Percentiles rank a stretch among this genome's conserved stretches.
These are phyloP conservation scores for Sparidentex hasta DNA, from an alignment of 2,797 vertebrate genomes.

Conservation along the genomic window DNA sequence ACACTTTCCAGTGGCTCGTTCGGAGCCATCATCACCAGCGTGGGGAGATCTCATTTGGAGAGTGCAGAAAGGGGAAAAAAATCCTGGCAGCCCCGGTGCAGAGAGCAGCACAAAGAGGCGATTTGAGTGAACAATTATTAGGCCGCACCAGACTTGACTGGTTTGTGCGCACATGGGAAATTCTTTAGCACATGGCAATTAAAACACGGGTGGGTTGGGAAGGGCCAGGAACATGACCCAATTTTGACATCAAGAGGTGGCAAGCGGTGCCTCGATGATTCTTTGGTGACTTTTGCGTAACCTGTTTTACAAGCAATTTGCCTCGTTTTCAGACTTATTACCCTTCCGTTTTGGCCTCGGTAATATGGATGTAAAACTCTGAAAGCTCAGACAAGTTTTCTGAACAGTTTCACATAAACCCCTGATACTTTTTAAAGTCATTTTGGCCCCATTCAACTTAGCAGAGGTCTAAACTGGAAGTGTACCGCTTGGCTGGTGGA, in stretches of 20 bases:
- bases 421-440: too few relatives aligned
- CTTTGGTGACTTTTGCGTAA: constrained; percentile 58
- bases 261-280: constrained; percentile 46
- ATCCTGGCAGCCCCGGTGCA: constrained; percentile 66
- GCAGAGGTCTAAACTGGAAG: too few relatives aligned
- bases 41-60: constrained; percentile 61
- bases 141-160: constrained; percentile 76
- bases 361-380: constrained; percentile 17
- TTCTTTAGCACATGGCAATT: constrained; percentile 78
- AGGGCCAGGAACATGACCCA: constrained; percentile 71
- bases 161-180: constrained; percentile 78
- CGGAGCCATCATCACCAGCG: constrained; percentile 26
- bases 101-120: constrained; percentile 79
- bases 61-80: constrained; percentile 35
- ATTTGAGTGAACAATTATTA: constrained; percentile 81
- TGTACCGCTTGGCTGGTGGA: too few relatives aligned
- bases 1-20: constrained; percentile 31
- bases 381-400: not conserved
- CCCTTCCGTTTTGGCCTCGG: constrained; percentile 33
- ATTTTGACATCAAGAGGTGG: constrained; percentile 74
- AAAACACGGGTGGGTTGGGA: constrained; percentile 71
- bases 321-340: constrained; percentile 45
- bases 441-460: too few relatives aligned
- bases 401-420: not conserved
- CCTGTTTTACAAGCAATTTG: constrained; percentile 49